Evolutionary conservation across 2,888 invertebrate species (phyloP).

Genomic region (Margaritifera margaritifera): DNA sequence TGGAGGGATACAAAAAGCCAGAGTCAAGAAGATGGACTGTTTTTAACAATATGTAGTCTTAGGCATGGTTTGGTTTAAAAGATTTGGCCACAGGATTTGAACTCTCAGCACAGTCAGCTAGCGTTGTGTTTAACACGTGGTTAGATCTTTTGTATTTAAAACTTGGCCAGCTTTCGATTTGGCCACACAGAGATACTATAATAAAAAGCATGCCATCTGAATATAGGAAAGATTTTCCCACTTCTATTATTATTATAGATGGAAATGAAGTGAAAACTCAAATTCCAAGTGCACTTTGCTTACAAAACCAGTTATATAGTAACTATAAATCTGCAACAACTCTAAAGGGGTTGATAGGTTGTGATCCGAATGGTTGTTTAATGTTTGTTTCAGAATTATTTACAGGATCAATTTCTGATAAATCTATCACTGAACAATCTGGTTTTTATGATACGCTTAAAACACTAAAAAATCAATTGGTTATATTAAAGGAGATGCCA

Average conservation of each 20-base stretch:
- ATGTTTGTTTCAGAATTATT: constrained; percentile 18
- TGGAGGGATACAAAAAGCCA: too few relatives aligned
- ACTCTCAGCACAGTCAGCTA: constrained; percentile 6
- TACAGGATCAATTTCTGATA: constrained; percentile 19
- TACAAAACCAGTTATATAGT: constrained; percentile 23
- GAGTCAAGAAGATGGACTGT: constrained; percentile 2
- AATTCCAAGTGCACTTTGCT: constrained; percentile 12
- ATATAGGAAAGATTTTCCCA: constrained; percentile 24
- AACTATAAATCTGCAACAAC: constrained; percentile 21
- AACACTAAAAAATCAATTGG: constrained; percentile 6
- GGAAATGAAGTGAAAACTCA: constrained; percentile 25
- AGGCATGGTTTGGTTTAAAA: constrained; percentile 6
- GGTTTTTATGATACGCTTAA: constrained; percentile 14
- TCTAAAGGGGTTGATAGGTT: constrained; percentile 20
- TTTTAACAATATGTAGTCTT: too few relatives aligned
- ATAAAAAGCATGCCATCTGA: constrained; percentile 26
- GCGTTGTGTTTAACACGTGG: constrained; percentile 17
- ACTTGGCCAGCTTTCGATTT: constrained; percentile 15
- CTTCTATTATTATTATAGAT: constrained; percentile 24
- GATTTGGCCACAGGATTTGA: constrained; percentile 13
- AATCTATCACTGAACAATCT: constrained; percentile 7
- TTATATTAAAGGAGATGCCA: constrained; percentile 10
- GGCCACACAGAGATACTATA: constrained; percentile 24
- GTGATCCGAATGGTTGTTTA: constrained; percentile 22
- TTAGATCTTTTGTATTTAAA: constrained; percentile 15